A percentile compares a stretch with the other conserved stretches of the same genome.
These are phyloP conservation scores for Stercorarius parasiticus DNA, from an alignment of 2,113 vertebrate genomes.

Conservation along the genomic window DNA sequence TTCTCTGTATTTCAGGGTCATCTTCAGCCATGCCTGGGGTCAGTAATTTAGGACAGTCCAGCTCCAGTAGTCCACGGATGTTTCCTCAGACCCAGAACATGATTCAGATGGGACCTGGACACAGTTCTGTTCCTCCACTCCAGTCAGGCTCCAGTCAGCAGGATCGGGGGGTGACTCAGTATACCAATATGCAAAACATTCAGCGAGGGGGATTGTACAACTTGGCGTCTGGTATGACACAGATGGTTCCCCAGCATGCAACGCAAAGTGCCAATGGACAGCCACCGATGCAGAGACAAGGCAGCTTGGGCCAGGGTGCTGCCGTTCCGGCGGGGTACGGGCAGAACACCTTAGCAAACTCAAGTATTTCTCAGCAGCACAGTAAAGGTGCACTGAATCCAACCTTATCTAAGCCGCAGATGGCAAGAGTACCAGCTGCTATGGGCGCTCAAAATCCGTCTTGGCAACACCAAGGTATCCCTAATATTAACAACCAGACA, in stretches of 20 bases:
- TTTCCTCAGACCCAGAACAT: constrained; percentile 87
- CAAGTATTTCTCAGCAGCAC: constrained; percentile 80
- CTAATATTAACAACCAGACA: constrained; percentile 80
- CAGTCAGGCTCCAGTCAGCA: constrained; percentile 77
- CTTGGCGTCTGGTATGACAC: constrained; percentile 77
- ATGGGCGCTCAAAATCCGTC: constrained; percentile 78
- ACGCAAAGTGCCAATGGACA: constrained; percentile 75
- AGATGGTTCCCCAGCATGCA: constrained; percentile 73
- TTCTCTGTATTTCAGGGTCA: constrained; percentile 76
- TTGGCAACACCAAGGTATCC: constrained; percentile 87
- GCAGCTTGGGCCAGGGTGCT: constrained; percentile 66
- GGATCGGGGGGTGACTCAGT: constrained; percentile 84
- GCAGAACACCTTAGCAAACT: constrained; percentile 81
- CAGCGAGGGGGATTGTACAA: constrained; percentile 83
- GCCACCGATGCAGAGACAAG: constrained; percentile 79
- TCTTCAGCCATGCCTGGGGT: constrained; percentile 83
- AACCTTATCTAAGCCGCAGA: constrained; percentile 84
- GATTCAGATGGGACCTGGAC: constrained; percentile 85
- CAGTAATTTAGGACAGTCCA: constrained; percentile 81
- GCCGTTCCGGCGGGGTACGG: constrained; percentile 80
- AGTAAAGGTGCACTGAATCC: constrained; percentile 81
- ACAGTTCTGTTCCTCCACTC: constrained; percentile 74
- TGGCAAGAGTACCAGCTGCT: constrained; percentile 77
- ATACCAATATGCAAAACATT: constrained; percentile 80
- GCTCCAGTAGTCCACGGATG: constrained; percentile 82